Evolutionary conservation across 2,113 vertebrate genomes (phyloP), one percentile per base, ranked within the genome.

Genomic region (Thymallus thymallus): DNA sequence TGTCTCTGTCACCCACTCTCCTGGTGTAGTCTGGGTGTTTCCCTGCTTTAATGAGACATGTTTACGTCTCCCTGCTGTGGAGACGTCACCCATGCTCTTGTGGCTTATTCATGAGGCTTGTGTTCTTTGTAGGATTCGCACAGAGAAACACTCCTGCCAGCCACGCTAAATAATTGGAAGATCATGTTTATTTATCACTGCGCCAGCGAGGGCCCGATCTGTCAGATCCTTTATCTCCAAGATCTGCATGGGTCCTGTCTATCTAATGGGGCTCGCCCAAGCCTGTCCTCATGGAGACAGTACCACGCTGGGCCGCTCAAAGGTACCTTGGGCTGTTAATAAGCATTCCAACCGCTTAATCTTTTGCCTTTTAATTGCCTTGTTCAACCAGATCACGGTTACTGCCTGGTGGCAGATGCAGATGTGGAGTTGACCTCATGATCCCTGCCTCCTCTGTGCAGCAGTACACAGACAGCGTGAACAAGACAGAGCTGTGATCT

Each of bases 131-230:
- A n/a, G 64, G 64, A 66, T 35, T 66, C 14, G 12, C 74, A 75
- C 74, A 69, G 67, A 26, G 48, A 10, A 41, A 51, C 48, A 18
- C 16, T 51, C 48, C 48, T 51, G 32, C 41, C 64, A 48, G 66
- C 32, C 23, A 14, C 41, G 56, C 74, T 63, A 60, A 80, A 82
- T 72, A 74, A 72, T 68, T 58, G 80, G 48, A 81, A 73, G 70
- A 71, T 78, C 76, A 77, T 80, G 79, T 80, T 86, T 86, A 84
- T 86, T 84, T 79, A 82, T 86, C 82, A 81, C 14, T 46, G 12
- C 32, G 70, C 66, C 61, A 65, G 24, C 20, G 35, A 45, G 35
- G 58, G 32, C 30, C 18, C 60, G 5, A 24, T 65, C 58, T 74
- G 55, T 69, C 73, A 79, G 72, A 78, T 76, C 71, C 72, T 78